Percentiles rank a stretch among this genome's conserved stretches.
Conservation (phyloP, 2,113 vertebrate genomes). For the Lampris incognitus region DNA sequence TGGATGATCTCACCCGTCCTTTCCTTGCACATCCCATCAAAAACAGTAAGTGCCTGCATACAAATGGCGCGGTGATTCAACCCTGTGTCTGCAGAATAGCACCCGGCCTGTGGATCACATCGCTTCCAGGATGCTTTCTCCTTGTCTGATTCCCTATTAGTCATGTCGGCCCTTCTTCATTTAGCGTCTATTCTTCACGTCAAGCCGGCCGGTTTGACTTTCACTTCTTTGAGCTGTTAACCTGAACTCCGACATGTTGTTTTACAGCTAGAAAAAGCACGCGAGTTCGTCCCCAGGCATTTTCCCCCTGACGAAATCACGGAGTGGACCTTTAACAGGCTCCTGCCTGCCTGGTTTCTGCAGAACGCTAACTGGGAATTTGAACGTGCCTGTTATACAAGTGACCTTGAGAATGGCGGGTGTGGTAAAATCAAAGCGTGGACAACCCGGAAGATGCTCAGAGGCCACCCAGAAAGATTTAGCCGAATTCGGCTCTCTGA, state of each 20-base stretch:
- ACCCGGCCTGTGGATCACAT: not conserved
- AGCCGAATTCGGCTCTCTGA: conserved; percentile 44
- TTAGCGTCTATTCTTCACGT: no score
- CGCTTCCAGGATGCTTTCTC: not conserved
- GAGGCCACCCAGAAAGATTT: not conserved
- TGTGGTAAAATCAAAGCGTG: conserved; percentile 52
- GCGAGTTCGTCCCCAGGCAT: no score
- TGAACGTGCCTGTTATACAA: conserved; percentile 30
- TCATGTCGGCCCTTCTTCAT: no score
- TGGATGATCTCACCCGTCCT: conserved; percentile 25
- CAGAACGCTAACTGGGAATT: not conserved
- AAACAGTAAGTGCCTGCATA: conserved; percentile 18
- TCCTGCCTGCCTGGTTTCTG: not conserved
- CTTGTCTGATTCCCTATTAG: not conserved
- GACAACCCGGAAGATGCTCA: conserved; percentile 21
- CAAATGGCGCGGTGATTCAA: conserved; percentile 2
- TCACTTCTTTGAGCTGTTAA: no score
- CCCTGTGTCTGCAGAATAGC: not conserved
- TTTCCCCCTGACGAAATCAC: not conserved
- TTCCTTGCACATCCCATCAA: conserved; percentile 46
- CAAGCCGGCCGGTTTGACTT: no score
- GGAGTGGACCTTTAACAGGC: conserved; percentile 12
- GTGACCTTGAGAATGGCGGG: conserved; percentile 52
- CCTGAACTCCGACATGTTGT: no score
- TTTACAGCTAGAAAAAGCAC: no score